Percentiles rank a stretch among this genome's conserved stretches.
Evolutionary conservation across 2,888 invertebrate species (phyloP).

Genomic region (Actias luna): DNA sequence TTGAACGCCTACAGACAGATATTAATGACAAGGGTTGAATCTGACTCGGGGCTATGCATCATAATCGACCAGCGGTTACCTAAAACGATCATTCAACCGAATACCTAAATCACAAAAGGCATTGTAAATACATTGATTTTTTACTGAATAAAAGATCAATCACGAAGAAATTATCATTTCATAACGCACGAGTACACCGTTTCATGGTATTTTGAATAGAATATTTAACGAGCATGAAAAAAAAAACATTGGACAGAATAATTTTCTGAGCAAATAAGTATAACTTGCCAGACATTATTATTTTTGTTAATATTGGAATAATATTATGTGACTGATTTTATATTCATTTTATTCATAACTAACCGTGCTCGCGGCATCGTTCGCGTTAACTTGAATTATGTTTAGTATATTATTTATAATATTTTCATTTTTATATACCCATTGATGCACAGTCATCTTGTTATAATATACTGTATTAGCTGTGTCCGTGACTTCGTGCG

Average conservation of each 20-base stretch:
- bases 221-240: not conserved
- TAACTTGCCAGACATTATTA: not conserved
- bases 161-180: slow-evolving; percentile 5
- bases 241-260: slow-evolving; percentile 7
- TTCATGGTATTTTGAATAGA: not conserved
- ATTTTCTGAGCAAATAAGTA: not conserved
- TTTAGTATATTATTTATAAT: too few species aligned
- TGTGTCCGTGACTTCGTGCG: too few species aligned
- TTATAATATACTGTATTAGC: too few species aligned
- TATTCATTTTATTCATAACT: not conserved
- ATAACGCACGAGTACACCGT: slow-evolving; percentile 2
- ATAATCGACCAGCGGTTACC: slow-evolving; percentile 13
- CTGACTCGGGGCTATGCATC: slow-evolving; percentile 6
- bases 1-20: slow-evolving; percentile 14
- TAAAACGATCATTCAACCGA: slow-evolving; percentile 10
- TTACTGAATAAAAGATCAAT: not conserved
- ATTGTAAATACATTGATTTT: slow-evolving; percentile 4
- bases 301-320: not conserved
- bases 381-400: too few species aligned
- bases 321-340: not conserved
- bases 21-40: slow-evolving; percentile 18
- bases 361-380: too few species aligned
- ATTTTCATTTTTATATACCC: too few species aligned
- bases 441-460: too few species aligned
- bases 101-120: slow-evolving; percentile 2